Conservation (phyloP, 2,888 invertebrate genomes). For the Chydorus sphaericus region DNA sequence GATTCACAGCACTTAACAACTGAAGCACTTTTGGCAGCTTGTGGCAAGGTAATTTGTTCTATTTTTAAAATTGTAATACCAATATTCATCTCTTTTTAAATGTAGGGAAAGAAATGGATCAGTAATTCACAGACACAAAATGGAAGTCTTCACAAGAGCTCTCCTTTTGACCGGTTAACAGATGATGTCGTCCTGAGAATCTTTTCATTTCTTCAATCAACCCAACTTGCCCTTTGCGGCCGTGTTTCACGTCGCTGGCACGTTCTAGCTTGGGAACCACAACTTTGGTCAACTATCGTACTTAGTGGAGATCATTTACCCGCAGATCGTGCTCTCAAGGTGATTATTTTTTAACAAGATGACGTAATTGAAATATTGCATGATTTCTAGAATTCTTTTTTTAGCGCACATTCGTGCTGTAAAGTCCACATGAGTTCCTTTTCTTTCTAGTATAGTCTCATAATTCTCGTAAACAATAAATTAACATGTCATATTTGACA, state of each 20-base stretch:
- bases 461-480: too few relatives aligned
- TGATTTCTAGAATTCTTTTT: neutral
- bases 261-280: conserved; percentile 59
- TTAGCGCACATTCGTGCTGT: neutral
- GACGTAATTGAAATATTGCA: neutral
- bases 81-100: neutral
- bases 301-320: conserved; percentile 43
- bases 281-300: conserved; percentile 52
- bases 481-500: too few relatives aligned
- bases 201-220: conserved; percentile 51
- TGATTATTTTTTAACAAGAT: neutral
- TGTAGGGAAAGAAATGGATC: conserved; percentile 20
- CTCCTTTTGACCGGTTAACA: conserved; percentile 42
- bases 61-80: neutral
- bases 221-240: conserved; percentile 55
- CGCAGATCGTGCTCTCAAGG: conserved; percentile 44
- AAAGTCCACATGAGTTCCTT: neutral
- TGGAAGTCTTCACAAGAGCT: conserved; percentile 17
- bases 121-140: too few relatives aligned
- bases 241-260: conserved; percentile 62
- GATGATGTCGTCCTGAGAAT: conserved; percentile 54
- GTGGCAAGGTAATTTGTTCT: conserved; percentile 22
- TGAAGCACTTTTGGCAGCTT: conserved; percentile 25
- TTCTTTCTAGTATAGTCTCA: too few relatives aligned
- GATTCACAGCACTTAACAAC: conserved; percentile 20